Evolutionary conservation across 92 coral and sea anemone species (phyloP), one percentile per base, ranked within the genome.

Genomic region (Actinostola sp.): DNA sequence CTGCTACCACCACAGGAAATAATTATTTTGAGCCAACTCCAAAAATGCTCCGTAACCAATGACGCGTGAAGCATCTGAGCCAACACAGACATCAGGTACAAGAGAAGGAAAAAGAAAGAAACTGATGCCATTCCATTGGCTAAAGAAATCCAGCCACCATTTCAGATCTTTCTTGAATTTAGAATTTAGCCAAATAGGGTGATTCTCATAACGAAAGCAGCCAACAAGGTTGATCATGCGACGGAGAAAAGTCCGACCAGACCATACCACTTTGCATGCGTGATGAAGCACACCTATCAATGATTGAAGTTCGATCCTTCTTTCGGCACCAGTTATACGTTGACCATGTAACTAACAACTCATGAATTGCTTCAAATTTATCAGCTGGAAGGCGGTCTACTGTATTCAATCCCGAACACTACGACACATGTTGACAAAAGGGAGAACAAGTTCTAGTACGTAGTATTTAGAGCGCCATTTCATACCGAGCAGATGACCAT

Each of bases 101-200:
- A 66, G 59, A 19, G 43, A 53, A 21, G 87, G 87, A 17, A 55
- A 57, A 0, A 56, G 71, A 57, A 81, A 65, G 45, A 81, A 73
- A 64, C 80, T 72, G 17, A 65, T 67, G 4, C 75, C 86, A 66
- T 73, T 81, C 80, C 86, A 81, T 20, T 63, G 32, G 14, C 33
- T 31, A 24, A 72, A 46, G 51, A 81, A 73, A 44, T 61, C 55
- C 41, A 50, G 71, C 86, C 86, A 81, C 86, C 86, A 81, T 17
- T 46, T 49, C 42, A 81, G 68, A 41, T 73, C 81, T 43, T 39
- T 53, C 63, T 43, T 75, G 72, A 82, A 74, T 67, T 65, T 76
- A 17, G 38, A 1, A 51, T 82, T 75, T 8, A 82, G 38, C 23
- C 52, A 72, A n/a, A 67, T 64, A 39, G 81, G 87, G 42, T 82